phyloP scores from a whole-genome alignment of 2,888 invertebrate genomes.

The Himalopsyche japonica region DNA sequence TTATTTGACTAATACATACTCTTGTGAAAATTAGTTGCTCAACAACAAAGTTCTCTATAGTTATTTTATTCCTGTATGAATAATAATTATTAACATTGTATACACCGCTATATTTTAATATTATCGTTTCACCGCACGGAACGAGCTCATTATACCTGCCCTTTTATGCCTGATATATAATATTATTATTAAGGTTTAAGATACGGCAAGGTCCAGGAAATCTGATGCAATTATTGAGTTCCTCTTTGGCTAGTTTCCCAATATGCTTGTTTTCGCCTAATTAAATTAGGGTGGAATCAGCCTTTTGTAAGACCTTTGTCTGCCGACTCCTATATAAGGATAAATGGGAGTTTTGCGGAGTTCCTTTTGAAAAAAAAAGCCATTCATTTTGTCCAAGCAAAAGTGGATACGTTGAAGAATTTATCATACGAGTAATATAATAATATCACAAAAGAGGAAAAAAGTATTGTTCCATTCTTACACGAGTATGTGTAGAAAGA shows the following conservation, averaged over 20 bases:
- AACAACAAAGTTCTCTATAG: too few species aligned
- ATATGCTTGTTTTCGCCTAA: neutral
- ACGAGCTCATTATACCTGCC: neutral
- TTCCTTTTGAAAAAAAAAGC: neutral
- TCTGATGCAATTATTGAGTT: neutral
- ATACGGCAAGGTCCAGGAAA: neutral
- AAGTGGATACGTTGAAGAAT: neutral
- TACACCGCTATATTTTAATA: neutral
- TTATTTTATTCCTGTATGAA: too few species aligned
- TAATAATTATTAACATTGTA: too few species aligned
- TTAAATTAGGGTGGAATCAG: neutral
- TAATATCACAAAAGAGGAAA: neutral
- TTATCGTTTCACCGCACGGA: neutral
- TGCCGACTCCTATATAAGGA: neutral
- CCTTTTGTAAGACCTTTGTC: neutral
- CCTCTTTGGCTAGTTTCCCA: neutral
- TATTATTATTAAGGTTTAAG: neutral
- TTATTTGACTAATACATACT: too few species aligned
- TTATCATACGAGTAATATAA: neutral
- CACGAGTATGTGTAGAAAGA: too few species aligned
- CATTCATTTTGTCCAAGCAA: neutral
- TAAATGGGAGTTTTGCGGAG: neutral
- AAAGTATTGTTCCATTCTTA: neutral
- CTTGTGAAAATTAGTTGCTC: too few species aligned
- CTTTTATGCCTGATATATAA: neutral